Percentiles rank a stretch among this genome's conserved stretches.
Evolutionary conservation across 2,888 invertebrate species (phyloP).

Genomic region (Trachelus troglodyta): DNA sequence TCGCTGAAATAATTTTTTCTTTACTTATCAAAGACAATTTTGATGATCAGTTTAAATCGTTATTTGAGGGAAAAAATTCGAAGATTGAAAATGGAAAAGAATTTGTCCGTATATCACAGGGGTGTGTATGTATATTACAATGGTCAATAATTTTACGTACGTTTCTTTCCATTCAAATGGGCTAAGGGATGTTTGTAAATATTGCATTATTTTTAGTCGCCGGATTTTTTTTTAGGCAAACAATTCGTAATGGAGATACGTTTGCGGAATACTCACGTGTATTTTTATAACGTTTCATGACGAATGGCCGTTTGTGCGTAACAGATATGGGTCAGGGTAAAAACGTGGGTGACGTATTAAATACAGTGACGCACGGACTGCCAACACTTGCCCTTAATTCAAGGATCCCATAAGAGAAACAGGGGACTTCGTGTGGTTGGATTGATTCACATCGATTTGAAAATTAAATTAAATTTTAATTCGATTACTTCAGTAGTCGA

Average conservation of each 20-base stretch:
- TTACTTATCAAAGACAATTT: no score
- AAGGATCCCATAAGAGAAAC: not conserved
- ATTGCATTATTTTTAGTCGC: not conserved
- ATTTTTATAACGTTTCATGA: not conserved
- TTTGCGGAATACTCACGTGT: not conserved
- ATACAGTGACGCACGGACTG: constrained; percentile 19
- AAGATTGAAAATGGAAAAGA: not conserved
- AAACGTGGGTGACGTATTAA: constrained; percentile 19
- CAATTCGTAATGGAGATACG: not conserved
- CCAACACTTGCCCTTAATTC: constrained; percentile 14
- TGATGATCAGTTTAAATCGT: no score
- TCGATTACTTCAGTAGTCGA: not conserved
- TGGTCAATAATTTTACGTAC: not conserved
- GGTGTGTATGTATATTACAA: not conserved
- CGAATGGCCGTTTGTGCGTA: constrained; percentile 23
- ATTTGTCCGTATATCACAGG: not conserved
- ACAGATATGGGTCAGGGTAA: constrained; percentile 35
- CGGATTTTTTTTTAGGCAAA: not conserved
- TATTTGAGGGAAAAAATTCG: no score
- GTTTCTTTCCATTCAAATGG: not conserved
- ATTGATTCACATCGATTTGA: not conserved
- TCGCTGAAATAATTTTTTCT: no score
- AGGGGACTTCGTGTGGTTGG: not conserved
- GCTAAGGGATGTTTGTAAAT: not conserved
- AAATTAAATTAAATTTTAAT: not conserved